Evolutionary conservation across 2,797 vertebrate species (phyloP), one percentile per base, ranked within the genome.

Genomic region (Eutrigla gurnardus): DNA sequence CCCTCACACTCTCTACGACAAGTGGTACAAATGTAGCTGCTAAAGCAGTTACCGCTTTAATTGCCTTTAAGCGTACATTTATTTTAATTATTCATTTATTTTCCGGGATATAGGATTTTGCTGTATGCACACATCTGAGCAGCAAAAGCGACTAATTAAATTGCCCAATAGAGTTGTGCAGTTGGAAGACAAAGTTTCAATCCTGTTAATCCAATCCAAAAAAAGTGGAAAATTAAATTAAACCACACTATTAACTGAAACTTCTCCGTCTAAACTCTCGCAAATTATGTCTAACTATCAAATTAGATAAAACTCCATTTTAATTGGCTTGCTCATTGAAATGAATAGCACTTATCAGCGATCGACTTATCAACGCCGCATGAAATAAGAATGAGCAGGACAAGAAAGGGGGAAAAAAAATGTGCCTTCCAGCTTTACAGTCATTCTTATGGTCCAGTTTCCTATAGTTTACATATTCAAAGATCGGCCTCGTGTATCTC

Each of bases 341-440:
- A 95, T 93, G 86, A 95, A 95, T 94, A 94, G 93, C 89, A 93
- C 91, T 94, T 94, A 96, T 95, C 93, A 91, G 93, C 83, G 43
- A 94, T 94, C 91, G 86, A 94, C 94, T 94, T 93, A 95, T 95
- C 93, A 92, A 90, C 77, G 66, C 82, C n/a, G 79, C 85, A 83
- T 85, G 86, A 91, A 89, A 91, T 80, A 92, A 81, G 75, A 91
- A 88, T 62, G 77, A 91, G 82, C 50, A 80, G 66, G 65, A 77
- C 69, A 64, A 65, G 63, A 65, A 90, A 86, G 67, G n/a, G 65
- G 70, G 81, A 86, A 84, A 74, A 37, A 71, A 80, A 82, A 62
- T 10, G 69, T 80, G 82, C 86, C 88, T 74, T 79, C 65, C 43
- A 67, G 88, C 81, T 89, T 77, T 78, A 63, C 68, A 81, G 71